Percentiles rank a stretch among this genome's conserved stretches.
phyloP scores from a whole-genome alignment of 1,140 invertebrate genomes.

The Pygmarrhopalites habei region DNA sequence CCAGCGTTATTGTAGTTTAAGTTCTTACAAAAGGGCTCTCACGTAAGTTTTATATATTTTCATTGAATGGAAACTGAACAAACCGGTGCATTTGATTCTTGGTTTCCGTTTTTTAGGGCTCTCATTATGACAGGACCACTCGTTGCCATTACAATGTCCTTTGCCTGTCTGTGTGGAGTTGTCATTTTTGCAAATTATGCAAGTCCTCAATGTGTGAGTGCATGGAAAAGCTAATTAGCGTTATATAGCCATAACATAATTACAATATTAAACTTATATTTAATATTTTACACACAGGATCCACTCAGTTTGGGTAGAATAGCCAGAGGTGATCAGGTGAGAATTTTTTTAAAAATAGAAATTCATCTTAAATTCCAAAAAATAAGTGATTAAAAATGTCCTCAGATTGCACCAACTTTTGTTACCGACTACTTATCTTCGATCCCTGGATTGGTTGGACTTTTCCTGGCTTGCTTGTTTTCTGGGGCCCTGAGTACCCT shows the following conservation, averaged over 20 bases:
- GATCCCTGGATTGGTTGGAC: conserved; percentile 40
- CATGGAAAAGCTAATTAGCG: too few relatives aligned
- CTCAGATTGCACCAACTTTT: conserved; percentile 36
- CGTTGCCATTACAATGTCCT: conserved; percentile 43
- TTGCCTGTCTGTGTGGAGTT: conserved; percentile 40
- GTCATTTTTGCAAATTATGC: conserved; percentile 44
- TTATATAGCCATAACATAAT: too few relatives aligned
- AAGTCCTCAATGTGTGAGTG: too few relatives aligned
- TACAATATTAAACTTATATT: too few relatives aligned
- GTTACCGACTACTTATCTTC: conserved; percentile 32
- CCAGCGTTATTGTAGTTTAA: conserved; percentile 42
- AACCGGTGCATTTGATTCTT: too few relatives aligned
- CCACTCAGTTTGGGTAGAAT: conserved; percentile 38
- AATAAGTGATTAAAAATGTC: too few relatives aligned
- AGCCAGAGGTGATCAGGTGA: conserved; percentile 29
- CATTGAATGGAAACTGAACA: too few relatives aligned
- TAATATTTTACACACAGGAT: too few relatives aligned
- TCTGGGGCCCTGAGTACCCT: conserved; percentile 43
- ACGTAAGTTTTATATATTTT: conserved; percentile 9
- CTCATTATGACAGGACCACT: conserved; percentile 26
- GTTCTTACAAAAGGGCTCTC: conserved; percentile 29
- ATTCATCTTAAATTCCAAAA: too few relatives aligned
- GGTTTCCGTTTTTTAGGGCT: conserved; percentile 14
- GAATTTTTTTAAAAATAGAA: too few relatives aligned
- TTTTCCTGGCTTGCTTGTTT: conserved; percentile 41